Evolutionary conservation across 1,140 invertebrate species (phyloP).

Genomic region (Papilio xuthus): DNA sequence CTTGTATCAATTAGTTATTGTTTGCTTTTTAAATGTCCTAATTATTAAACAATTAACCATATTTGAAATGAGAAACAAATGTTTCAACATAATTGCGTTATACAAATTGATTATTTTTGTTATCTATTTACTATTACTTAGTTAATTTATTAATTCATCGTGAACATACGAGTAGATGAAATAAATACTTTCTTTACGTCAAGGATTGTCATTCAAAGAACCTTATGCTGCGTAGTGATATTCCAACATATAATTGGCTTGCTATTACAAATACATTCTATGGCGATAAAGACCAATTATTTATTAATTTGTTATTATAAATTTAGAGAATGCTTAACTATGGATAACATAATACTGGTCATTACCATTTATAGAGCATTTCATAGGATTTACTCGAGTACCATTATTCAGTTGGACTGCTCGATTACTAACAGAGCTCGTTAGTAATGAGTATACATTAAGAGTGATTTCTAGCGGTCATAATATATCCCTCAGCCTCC

Average conservation of each 20-base stretch:
- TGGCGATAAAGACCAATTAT: not conserved
- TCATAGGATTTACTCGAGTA: conserved; percentile 24
- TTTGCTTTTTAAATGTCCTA: not conserved
- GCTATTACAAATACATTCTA: not conserved
- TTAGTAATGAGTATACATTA: conserved; percentile 23
- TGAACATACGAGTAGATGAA: too few species aligned
- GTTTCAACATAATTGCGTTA: not conserved
- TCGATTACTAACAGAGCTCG: conserved; percentile 21
- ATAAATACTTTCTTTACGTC: too few species aligned
- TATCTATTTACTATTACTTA: not conserved
- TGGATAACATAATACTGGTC: not conserved
- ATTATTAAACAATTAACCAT: not conserved
- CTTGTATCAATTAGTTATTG: not conserved
- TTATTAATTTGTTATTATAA: not conserved
- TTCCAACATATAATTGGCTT: not conserved
- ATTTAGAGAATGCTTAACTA: not conserved
- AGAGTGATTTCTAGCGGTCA: conserved; percentile 25
- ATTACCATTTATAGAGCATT: conserved; percentile 20
- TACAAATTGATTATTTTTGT: not conserved
- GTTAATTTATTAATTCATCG: not conserved
- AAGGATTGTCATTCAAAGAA: too few species aligned
- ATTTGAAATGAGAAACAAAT: not conserved
- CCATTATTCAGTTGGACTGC: conserved; percentile 23
- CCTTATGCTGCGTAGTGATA: too few species aligned
- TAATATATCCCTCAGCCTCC: conserved; percentile 8